These are phyloP conservation scores for Camptogramma bilineatum DNA, from an alignment of 2,888 invertebrate species.

Conservation along the genomic window DNA sequence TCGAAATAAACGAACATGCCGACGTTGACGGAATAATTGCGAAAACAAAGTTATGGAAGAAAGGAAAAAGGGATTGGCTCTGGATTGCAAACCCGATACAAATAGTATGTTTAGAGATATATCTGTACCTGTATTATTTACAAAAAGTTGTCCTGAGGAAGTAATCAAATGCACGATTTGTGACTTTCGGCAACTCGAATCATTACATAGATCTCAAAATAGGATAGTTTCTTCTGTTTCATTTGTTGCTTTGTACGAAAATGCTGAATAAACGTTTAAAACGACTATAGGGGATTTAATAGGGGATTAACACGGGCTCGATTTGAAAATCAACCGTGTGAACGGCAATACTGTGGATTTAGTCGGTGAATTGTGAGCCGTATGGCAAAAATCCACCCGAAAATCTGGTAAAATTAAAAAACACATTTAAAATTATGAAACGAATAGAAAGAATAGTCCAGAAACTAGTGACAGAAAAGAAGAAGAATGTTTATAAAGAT, in stretches of 20 bases:
- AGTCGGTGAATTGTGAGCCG: not conserved
- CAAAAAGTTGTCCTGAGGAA: not conserved
- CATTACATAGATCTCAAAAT: not conserved
- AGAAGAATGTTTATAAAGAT: slow-evolving; percentile 22
- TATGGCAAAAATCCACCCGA: not conserved
- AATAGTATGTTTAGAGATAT: not conserved
- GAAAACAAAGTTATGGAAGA: slow-evolving; percentile 6
- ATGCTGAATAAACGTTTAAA: not conserved
- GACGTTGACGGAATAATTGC: slow-evolving; percentile 19
- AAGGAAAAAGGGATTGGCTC: not conserved
- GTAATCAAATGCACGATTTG: not conserved
- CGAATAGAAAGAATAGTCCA: not conserved
- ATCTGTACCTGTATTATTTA: not conserved
- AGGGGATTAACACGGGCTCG: not conserved
- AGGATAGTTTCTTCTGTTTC: not conserved
- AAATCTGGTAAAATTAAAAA: not conserved
- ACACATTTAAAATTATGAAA: not conserved
- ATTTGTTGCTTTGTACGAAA: not conserved
- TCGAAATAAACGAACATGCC: slow-evolving; percentile 11
- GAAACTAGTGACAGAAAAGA: slow-evolving; percentile 2
- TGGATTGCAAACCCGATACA: not conserved
- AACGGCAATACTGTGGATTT: not conserved
- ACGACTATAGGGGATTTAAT: not conserved
- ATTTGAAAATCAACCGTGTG: not conserved
- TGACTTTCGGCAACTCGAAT: not conserved